Base-by-base conservation (phyloP, 2,797 vertebrate genomes). In the Botia kubotai region DNA sequence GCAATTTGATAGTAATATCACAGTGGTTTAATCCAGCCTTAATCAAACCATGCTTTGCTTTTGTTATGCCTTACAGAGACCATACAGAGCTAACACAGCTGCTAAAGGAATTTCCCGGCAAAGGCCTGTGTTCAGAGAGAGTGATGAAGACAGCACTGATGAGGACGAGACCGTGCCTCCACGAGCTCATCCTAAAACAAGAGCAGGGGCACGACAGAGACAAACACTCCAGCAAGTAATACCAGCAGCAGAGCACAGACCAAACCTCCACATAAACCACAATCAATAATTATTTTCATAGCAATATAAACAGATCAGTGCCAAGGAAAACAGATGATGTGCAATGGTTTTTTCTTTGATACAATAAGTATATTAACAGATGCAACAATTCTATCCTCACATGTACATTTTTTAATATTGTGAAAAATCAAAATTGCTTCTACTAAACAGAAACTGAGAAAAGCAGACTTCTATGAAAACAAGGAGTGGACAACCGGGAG, bases 141-240 rank as follows among this genome's bases (percentile, higher is more conserved):
- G 33, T 14, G 79, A 86, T 21, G 85, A 86, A 58, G 80, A 86
- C 36, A 16, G 53, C 6, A 75, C 33, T 62, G 72, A 84, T 26
- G 65, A 80, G 48, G 82, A 80, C 1, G 76, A 75, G 17, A 53
- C n/a, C 46, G 29, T 71, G 23, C 75, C 70, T 23, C 70, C 66
- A 23, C 73, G 71, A 77, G 62, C 21, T 36, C 69, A 77, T 60
- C 50, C 81, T 67, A 87, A 68, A 82, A 70, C 69, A 71, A 74
- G 63, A 79, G 74, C 78, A 66, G 79, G 75, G 65, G 39, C 72
- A 73, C 75, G 77, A 36, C 81, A 73, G 58, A 81, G 10, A 68
- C 67, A 79, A n/a, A 82, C 58, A 72, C 73, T 11, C 11, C 17
- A 81, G 75, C 67, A 86, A 82, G 83, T 86, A 86, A 86, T 76